phyloP scores from a whole-genome alignment of 2,113 vertebrate genomes.

The Pedionomus torquatus region DNA sequence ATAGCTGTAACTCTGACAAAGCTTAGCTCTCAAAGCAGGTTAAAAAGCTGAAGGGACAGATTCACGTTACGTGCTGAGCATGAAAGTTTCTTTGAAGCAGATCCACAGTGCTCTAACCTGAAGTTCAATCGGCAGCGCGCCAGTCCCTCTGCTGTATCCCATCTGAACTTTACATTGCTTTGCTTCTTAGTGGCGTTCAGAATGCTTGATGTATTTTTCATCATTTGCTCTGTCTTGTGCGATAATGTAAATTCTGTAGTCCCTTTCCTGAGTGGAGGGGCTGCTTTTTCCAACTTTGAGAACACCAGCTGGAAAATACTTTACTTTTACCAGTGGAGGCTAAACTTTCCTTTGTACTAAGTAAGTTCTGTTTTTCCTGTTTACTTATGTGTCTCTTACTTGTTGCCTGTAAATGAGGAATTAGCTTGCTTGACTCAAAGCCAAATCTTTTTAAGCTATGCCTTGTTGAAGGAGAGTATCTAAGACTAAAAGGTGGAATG shows the following conservation, averaged over 20 bases:
- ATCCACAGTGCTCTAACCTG: neutral
- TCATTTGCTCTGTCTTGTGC: neutral
- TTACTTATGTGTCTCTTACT: constrained; percentile 55
- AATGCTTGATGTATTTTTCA: constrained; percentile 16
- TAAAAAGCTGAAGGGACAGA: constrained; percentile 28
- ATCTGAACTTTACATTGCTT: neutral
- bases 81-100: constrained; percentile 8
- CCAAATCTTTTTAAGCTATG: constrained; percentile 37
- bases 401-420: constrained; percentile 40
- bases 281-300: constrained; percentile 26
- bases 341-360: constrained; percentile 32
- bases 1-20: neutral
- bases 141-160: neutral
- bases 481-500: neutral
- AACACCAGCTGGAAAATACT: constrained; percentile 3
- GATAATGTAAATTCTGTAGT: neutral
- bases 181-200: neutral
- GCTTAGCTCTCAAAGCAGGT: neutral
- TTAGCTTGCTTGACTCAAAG: constrained; percentile 41
- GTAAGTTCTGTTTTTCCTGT: constrained; percentile 28
- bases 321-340: neutral
- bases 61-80: neutral
- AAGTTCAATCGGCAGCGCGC: neutral
- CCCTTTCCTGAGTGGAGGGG: neutral
- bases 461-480: constrained; percentile 3